Conservation (phyloP, 2,888 invertebrate species). For the Podabrus alpinus region DNA sequence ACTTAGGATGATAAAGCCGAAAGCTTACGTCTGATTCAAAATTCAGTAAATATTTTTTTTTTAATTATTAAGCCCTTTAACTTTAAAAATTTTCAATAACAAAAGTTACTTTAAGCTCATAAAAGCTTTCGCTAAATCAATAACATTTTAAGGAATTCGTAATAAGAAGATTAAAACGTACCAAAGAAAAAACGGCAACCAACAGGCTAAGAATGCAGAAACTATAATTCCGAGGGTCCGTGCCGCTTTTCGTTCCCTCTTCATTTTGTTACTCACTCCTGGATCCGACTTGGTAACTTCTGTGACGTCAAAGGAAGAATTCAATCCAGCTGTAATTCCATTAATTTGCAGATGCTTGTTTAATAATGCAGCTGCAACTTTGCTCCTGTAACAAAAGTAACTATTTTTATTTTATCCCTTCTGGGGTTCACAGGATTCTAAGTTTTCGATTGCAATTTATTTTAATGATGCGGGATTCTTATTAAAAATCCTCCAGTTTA, state of each 20-base stretch:
- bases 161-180: constrained; percentile 51
- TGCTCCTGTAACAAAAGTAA: constrained; percentile 68
- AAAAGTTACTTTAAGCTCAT: background rate
- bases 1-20: too few relatives aligned
- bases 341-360: constrained; percentile 90
- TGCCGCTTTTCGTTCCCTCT: constrained; percentile 86
- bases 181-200: constrained; percentile 96
- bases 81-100: background rate
- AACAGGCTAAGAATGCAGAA: constrained; percentile 93
- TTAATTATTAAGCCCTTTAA: background rate
- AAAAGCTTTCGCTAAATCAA: background rate
- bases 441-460: background rate
- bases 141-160: background rate
- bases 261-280: constrained; percentile 80
- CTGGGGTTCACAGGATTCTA: background rate
- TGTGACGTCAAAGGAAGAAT: constrained; percentile 51
- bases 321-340: constrained; percentile 74
- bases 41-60: background rate
- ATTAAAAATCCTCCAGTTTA: background rate
- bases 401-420: background rate
- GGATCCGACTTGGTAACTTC: constrained; percentile 56
- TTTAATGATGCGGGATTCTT: background rate
- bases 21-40: background rate
- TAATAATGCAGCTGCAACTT: constrained; percentile 83
- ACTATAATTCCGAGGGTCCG: constrained; percentile 95